Evolutionary conservation across 2,113 vertebrate species (phyloP).

Genomic region (Eptatretus burgeri): DNA sequence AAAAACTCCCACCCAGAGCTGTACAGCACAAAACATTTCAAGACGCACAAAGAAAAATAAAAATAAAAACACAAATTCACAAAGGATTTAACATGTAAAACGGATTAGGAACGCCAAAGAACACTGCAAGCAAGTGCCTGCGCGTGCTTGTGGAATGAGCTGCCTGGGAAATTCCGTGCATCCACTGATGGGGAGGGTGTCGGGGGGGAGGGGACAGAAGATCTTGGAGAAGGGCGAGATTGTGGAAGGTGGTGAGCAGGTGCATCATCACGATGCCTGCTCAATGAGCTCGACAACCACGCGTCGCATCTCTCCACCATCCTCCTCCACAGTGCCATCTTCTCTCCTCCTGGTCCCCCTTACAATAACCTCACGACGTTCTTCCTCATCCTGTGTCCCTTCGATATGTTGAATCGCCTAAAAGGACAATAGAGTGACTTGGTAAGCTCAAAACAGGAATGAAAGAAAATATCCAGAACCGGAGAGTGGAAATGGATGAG

Average conservation of each 20-base stretch:
- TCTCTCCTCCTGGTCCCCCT: constrained; percentile 31
- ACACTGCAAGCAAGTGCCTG: too few relatives aligned
- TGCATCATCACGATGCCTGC: constrained; percentile 10
- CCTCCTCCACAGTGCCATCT: constrained; percentile 13
- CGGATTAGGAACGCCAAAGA: too few relatives aligned
- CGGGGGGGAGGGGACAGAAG: too few relatives aligned
- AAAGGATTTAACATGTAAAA: too few relatives aligned
- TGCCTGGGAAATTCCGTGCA: too few relatives aligned
- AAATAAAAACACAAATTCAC: too few relatives aligned
- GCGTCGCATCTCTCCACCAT: background rate
- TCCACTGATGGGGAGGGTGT: too few relatives aligned
- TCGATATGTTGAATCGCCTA: constrained; percentile 98
- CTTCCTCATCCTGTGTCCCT: constrained; percentile 60
- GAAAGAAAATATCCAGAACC: background rate
- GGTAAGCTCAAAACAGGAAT: background rate
- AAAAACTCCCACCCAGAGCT: too few relatives aligned
- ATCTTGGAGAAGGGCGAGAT: constrained; percentile 11
- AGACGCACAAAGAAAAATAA: too few relatives aligned
- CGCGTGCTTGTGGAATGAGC: too few relatives aligned
- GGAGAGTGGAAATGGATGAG: background rate
- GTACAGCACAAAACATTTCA: too few relatives aligned
- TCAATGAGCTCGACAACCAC: constrained; percentile 13
- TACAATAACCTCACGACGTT: constrained; percentile 23
- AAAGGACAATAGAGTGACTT: background rate
- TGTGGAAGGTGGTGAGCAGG: constrained; percentile 13